These are phyloP conservation scores for Hypotaenidia philippensis DNA, from an alignment of 2,797 vertebrate genomes.

Conservation along the genomic window DNA sequence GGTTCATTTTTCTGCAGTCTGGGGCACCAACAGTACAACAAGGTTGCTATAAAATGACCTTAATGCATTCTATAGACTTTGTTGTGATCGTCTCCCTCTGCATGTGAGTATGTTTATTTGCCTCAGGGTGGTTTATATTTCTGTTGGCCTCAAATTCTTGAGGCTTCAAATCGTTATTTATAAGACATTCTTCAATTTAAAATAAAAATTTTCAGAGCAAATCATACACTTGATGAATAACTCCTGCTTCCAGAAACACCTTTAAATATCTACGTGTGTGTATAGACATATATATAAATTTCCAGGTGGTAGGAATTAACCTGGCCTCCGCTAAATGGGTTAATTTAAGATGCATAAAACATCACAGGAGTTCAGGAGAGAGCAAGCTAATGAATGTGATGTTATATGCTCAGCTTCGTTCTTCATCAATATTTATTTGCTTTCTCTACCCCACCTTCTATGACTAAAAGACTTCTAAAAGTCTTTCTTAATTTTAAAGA, in stretches of 20 bases:
- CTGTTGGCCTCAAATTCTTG: background rate
- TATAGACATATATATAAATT: background rate
- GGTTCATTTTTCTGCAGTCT: background rate
- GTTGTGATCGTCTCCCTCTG: accelerated
- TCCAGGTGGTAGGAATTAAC: constrained; percentile 34
- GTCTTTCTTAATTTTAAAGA: background rate
- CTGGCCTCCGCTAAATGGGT: background rate
- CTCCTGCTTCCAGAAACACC: background rate
- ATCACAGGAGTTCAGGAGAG: background rate
- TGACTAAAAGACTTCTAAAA: background rate
- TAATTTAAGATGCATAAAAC: constrained; percentile 46
- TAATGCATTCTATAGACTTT: background rate
- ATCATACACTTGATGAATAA: constrained; percentile 15
- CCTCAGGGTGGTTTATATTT: background rate
- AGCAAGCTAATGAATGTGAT: background rate
- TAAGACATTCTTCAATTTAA: constrained; percentile 14
- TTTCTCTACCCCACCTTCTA: background rate
- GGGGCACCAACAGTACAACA: background rate
- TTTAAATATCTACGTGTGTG: background rate
- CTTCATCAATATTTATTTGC: constrained; percentile 59
- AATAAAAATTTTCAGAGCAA: constrained; percentile 36
- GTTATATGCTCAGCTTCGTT: background rate
- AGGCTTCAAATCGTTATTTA: constrained; percentile 15
- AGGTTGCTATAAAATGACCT: background rate
- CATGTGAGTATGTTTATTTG: background rate